These are phyloP conservation scores for Phasianus colchicus DNA, from an alignment of 2,113 vertebrate genomes.

Conservation along the genomic window DNA sequence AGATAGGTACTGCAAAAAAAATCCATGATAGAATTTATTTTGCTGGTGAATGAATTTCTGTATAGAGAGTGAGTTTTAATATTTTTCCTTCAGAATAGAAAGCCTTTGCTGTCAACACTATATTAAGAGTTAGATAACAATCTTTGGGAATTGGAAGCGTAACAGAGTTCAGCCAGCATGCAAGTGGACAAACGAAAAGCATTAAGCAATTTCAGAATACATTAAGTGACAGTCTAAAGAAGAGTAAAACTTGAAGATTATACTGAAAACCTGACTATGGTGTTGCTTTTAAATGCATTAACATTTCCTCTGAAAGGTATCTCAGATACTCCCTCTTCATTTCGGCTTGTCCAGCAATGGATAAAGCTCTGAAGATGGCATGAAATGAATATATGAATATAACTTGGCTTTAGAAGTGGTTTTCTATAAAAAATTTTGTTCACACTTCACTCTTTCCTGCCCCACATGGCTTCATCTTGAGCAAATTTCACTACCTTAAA, in stretches of 20 bases:
- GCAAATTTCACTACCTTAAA: background rate
- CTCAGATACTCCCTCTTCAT: background rate
- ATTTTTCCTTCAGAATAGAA: background rate
- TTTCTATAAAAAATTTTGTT: background rate
- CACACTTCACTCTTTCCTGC: background rate
- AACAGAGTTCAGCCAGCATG: background rate
- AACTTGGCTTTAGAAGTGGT: background rate
- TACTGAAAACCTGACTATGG: background rate
- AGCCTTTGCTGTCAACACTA: background rate
- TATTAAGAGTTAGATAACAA: background rate
- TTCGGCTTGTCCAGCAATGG: background rate
- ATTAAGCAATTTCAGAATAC: background rate
- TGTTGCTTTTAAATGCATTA: background rate
- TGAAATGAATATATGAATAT: background rate
- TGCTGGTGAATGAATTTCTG: background rate
- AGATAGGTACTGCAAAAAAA: background rate
- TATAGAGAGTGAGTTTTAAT: background rate
- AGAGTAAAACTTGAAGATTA: background rate
- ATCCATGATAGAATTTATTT: background rate
- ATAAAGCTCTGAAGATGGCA: background rate
- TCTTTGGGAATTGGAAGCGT: background rate
- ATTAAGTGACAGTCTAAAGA: background rate
- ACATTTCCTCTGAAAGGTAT: accelerated
- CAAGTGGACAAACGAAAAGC: background rate
- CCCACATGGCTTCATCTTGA: background rate